Base-by-base conservation (phyloP, 2,113 vertebrate genomes). In the Myrmophylax atrothorax region DNA sequence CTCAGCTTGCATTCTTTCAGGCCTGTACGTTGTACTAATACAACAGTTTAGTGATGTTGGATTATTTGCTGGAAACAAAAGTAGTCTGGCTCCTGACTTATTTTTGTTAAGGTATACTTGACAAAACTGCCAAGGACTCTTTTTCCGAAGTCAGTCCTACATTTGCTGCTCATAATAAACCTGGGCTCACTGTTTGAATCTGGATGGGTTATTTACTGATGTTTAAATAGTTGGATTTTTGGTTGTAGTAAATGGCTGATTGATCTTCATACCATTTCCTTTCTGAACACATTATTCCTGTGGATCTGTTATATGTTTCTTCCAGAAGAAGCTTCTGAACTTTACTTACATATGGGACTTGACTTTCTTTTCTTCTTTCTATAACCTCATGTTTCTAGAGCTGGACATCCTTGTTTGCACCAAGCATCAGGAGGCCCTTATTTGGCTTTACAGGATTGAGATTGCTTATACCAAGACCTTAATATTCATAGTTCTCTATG, bases 31-130 rank as follows among this genome's bases (percentile, higher is more conserved):
- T 92, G 28, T 56, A 68, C 38, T 92, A 75, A 59, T 58, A 59
- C 13, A 79, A 24, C 35, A 31, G 37, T 82, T 89, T 24, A 53
- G 42, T 87, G 14, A 79, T 72, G 82, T 68, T 83, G 70, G 52
- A 63, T 81, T 79, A 79, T 83, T 93, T 93, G 29, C 35, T 90
- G 72, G 83, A 68, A 92, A 64, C 35, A 76, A 76, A 92, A 85
- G 58, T 68, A 80, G n/a, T 38, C 75, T 79, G 62, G 20, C 58
- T 68, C 5, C 67, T 72, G 44, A 72, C 52, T 82, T 84, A 24
- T 33, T 93, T 87, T 94, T 82, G 8, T 80, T 59, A 77, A 91
- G 23, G 24, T 89, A 92, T 90, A 68, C 53, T 68, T 94, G 46
- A 63, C 84, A 26, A 35, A 92, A 63, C 50, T 87, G 69, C 33